Conservation (phyloP, 2,888 invertebrate genomes). For the Lagria hirta region DNA sequence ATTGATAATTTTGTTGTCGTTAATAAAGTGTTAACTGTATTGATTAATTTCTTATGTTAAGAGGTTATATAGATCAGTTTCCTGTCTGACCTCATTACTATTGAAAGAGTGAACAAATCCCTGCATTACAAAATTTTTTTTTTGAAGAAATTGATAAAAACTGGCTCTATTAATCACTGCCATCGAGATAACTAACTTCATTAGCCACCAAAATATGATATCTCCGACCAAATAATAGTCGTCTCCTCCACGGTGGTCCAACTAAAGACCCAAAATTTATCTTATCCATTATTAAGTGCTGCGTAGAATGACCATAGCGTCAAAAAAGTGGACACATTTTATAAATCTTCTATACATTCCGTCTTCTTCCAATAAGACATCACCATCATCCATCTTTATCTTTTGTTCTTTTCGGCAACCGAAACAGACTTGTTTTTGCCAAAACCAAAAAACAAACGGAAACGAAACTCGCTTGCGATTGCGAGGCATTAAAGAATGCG, state of each 20-base stretch:
- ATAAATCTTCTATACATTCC: constrained; percentile 38
- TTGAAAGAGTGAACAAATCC: no score
- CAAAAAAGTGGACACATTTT: constrained; percentile 45
- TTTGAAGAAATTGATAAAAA: constrained; percentile 8
- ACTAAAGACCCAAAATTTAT: constrained; percentile 30
- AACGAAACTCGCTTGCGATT: constrained; percentile 41
- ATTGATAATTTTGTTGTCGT: no score
- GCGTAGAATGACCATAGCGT: constrained; percentile 37
- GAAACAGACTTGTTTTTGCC: constrained; percentile 37
- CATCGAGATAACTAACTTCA: constrained; percentile 14
- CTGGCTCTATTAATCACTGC: constrained; percentile 14
- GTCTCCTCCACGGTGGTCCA: constrained; percentile 18
- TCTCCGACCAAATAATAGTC: constrained; percentile 15
- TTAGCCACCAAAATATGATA: constrained; percentile 24
- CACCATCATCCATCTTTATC: constrained; percentile 13
- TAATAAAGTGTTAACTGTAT: no score
- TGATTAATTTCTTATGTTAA: no score
- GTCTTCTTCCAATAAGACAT: constrained; percentile 22
- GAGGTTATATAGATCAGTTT: no score
- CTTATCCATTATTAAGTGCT: constrained; percentile 42
- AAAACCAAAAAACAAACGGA: constrained; percentile 37
- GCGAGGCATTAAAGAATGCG: constrained; percentile 44
- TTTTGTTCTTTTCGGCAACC: constrained; percentile 35
- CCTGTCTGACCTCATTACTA: no score
- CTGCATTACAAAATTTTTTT: no score